phyloP scores from a whole-genome alignment of 2,113 vertebrate species.

The Sinocyclocheilus anophthalmus region DNA sequence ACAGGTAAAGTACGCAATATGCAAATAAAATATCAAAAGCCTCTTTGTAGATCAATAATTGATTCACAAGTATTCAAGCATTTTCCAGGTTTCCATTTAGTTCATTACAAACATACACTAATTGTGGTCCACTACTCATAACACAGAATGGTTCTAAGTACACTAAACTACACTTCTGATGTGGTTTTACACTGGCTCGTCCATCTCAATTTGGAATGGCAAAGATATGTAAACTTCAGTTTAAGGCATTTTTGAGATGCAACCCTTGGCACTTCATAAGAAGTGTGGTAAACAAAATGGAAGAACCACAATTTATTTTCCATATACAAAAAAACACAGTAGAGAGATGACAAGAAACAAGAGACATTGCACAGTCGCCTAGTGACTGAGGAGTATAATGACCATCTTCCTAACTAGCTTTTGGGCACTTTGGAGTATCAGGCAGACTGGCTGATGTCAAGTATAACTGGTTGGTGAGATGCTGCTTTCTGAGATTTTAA shows the following conservation, averaged over 20 bases:
- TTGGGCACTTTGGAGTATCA: constrained; percentile 74
- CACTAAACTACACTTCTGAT: constrained; percentile 47
- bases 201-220: constrained; percentile 60
- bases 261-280: constrained; percentile 59
- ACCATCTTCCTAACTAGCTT: constrained; percentile 57
- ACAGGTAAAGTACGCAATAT: constrained; percentile 57
- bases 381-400: constrained; percentile 61
- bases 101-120: constrained; percentile 61
- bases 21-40: constrained; percentile 67
- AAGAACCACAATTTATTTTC: constrained; percentile 42
- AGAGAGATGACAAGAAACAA: not conserved
- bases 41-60: constrained; percentile 64
- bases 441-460: constrained; percentile 56
- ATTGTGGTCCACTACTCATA: constrained; percentile 51
- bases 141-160: constrained; percentile 35
- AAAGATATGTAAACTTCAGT: constrained; percentile 67
- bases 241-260: constrained; percentile 75
- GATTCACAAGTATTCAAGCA: constrained; percentile 78
- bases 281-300: constrained; percentile 52
- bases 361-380: constrained; percentile 65
- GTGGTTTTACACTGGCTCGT: constrained; percentile 53
- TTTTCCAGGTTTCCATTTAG: constrained; percentile 78
- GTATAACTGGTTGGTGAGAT: constrained; percentile 50
- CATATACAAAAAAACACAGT: constrained; percentile 35
- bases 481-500: constrained; percentile 48